Base-by-base conservation (phyloP, 2,888 invertebrate species). In the Anoplius nigerrimus region DNA sequence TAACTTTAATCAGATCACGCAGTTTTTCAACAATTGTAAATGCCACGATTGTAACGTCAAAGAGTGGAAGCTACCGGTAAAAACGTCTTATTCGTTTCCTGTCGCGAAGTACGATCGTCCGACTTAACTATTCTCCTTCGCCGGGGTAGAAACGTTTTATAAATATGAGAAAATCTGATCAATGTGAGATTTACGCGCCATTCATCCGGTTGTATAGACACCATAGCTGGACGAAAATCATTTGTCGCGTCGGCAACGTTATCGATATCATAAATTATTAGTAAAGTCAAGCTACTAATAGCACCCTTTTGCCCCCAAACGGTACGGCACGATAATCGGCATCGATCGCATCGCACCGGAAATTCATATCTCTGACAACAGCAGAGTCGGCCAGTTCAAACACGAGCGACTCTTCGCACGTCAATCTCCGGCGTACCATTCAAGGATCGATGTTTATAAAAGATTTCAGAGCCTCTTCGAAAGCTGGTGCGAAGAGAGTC, bases 301-400 rank as follows among this genome's bases (percentile, higher is more conserved):
- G 79, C 80, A 79, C 80, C 80, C 66, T 57, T 57, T 71, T 73
- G 45, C 55, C 20, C 52, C 66, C 72, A 74, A 69, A 70, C 13
- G 46, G 68, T 69, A 75, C 51, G 53, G 11, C 4, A 34, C 11
- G 34, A 34, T 42, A 18, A 62, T 6, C n/a, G n/a, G n/a, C n/a
- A n/a, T n/a, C n/a, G n/a, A n/a, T n/a, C n/a, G n/a, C n/a, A n/a
- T n/a, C n/a, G n/a, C n/a, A n/a, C n/a, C n/a, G n/a, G n/a, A n/a
- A n/a, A n/a, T n/a, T n/a, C n/a, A n/a, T n/a, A n/a, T n/a, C n/a
- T n/a, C n/a, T n/a, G n/a, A n/a, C n/a, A n/a, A n/a, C n/a, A n/a
- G n/a, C n/a, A n/a, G n/a, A n/a, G n/a, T n/a, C n/a, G n/a, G n/a
- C n/a, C n/a, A n/a, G n/a, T n/a, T n/a, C n/a, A n/a, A n/a, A 34